These are phyloP conservation scores for Tachina grossa DNA, from an alignment of 2,888 invertebrate species.

Conservation along the genomic window DNA sequence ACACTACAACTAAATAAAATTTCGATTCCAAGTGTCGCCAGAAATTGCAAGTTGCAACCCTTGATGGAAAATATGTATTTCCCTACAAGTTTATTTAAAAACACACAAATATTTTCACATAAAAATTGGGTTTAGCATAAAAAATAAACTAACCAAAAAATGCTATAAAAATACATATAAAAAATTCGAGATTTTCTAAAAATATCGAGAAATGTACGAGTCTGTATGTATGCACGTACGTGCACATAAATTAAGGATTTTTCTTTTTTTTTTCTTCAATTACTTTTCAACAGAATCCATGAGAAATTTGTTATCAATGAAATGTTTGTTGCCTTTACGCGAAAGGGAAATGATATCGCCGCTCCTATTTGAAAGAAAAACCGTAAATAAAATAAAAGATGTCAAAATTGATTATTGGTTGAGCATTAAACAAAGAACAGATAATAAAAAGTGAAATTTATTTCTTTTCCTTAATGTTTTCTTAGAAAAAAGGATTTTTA, in stretches of 20 bases:
- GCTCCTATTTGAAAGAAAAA: conserved; percentile 12
- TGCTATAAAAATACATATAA: conserved; percentile 9
- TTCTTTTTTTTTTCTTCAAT: background rate
- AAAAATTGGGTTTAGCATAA: conserved; percentile 35
- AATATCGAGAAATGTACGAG: conserved; percentile 2
- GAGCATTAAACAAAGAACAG: conserved; percentile 10
- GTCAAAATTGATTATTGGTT: conserved; percentile 46
- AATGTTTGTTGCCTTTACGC: conserved; percentile 20
- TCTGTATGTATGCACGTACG: background rate
- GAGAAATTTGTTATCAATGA: conserved; percentile 59
- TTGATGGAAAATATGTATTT: background rate
- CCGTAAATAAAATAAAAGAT: conserved; percentile 42
- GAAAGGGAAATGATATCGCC: conserved; percentile 29
- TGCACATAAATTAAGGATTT: background rate
- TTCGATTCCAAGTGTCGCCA: background rate
- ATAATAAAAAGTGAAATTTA: conserved; percentile 25
- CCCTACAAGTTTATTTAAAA: conserved; percentile 6
- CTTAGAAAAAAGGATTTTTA: conserved; percentile 23
- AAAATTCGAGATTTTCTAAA: background rate
- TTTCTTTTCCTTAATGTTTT: conserved; percentile 25
- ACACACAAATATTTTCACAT: conserved; percentile 51
- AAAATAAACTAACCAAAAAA: conserved; percentile 19
- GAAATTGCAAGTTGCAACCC: conserved; percentile 64
- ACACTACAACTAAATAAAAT: conserved; percentile 27
- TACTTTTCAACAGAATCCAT: conserved; percentile 27